Percentiles rank a stretch among this genome's conserved stretches.
phyloP scores from a whole-genome alignment of 2,888 invertebrate species.

The Coenonympha glycerion region DNA sequence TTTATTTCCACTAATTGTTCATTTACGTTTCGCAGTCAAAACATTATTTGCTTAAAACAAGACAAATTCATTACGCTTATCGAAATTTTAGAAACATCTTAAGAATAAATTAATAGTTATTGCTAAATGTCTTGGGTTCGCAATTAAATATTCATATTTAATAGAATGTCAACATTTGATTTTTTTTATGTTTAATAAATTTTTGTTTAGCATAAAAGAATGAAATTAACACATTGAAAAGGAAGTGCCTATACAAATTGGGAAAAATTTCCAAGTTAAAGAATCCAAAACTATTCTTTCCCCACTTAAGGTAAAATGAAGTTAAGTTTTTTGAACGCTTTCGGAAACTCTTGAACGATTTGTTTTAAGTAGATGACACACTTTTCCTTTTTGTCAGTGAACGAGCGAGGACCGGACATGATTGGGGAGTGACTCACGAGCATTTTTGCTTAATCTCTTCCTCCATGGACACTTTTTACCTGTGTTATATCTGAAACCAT shows the following conservation, averaged over 20 bases:
- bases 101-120: background rate
- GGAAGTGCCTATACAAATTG: too few relatives aligned
- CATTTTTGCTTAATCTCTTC: conserved; percentile 20
- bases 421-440: conserved; percentile 21
- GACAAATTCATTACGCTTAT: conserved; percentile 2
- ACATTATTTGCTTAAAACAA: conserved; percentile 10
- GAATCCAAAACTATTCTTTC: background rate
- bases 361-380: conserved; percentile 12
- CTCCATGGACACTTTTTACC: conserved; percentile 7
- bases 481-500: background rate
- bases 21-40: conserved; percentile 18
- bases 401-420: conserved; percentile 20
- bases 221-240: too few relatives aligned
- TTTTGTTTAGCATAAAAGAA: background rate
- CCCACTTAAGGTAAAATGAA: background rate
- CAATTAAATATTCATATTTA: background rate
- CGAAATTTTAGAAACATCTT: background rate
- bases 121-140: too few relatives aligned
- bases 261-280: too few relatives aligned
- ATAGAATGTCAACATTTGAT: too few relatives aligned
- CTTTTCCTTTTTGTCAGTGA: conserved; percentile 17
- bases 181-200: too few relatives aligned
- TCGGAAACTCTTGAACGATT: background rate
- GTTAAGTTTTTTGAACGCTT: background rate
- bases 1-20: conserved; percentile 27